phyloP scores from a whole-genome alignment of 2,113 vertebrate species.

The Xerus inauris region DNA sequence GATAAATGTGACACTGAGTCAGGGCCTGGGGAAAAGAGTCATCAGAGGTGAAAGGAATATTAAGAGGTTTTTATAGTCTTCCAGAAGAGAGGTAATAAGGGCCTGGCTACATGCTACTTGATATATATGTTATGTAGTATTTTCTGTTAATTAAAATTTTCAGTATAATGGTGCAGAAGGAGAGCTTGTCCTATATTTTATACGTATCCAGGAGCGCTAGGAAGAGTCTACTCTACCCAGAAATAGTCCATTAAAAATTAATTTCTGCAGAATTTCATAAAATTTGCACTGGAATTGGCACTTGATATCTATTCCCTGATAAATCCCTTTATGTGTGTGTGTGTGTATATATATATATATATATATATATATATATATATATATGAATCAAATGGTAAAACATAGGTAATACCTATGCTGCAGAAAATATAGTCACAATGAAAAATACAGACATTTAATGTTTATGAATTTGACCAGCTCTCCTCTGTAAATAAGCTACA shows the following conservation, averaged over 20 bases:
- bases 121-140: constrained; percentile 38
- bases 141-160: constrained; percentile 73
- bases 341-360: neutral
- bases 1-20: neutral
- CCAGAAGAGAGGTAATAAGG: constrained; percentile 53
- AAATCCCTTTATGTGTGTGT: neutral
- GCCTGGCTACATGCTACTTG: neutral
- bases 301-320: neutral
- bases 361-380: neutral
- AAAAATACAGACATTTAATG: constrained; percentile 31
- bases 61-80: constrained; percentile 36
- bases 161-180: neutral
- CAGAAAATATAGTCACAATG: neutral
- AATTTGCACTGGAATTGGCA: neutral
- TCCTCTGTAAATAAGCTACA: constrained; percentile 35
- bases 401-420: neutral
- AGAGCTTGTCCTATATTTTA: constrained; percentile 38
- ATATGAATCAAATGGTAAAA: neutral
- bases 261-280: constrained; percentile 56
- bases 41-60: neutral
- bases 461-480: constrained; percentile 42
- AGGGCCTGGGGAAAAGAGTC: neutral
- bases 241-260: constrained; percentile 41
- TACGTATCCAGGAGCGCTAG: neutral
- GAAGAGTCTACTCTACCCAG: neutral